phyloP scores from a whole-genome alignment of 2,113 vertebrate species.

The Thermophis baileyi region DNA sequence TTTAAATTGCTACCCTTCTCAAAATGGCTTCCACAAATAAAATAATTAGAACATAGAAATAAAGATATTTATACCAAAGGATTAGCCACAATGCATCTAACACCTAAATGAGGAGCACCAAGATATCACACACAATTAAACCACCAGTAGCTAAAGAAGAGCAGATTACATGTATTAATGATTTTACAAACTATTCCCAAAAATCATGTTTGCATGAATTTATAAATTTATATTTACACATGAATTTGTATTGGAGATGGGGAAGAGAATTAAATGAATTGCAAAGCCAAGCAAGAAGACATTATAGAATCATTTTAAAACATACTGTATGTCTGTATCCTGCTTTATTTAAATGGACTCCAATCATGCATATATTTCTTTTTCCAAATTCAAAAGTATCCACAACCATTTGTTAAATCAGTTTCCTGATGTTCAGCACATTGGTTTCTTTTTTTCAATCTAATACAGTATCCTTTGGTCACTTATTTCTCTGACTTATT shows the following conservation, averaged over 20 bases:
- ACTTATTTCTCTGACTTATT: background rate
- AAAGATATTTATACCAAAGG: background rate
- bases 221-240: background rate
- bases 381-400: background rate
- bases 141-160: background rate
- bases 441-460: background rate
- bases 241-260: background rate
- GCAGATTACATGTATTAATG: background rate
- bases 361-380: background rate
- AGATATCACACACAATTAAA: background rate
- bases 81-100: background rate
- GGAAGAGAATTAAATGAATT: background rate
- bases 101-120: background rate
- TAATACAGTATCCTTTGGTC: background rate
- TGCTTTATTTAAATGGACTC: background rate
- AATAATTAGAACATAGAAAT: background rate
- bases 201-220: background rate
- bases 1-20: background rate
- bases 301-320: background rate
- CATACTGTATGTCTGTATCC: background rate
- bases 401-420: background rate
- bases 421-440: background rate
- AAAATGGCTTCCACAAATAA: background rate
- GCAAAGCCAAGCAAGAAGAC: background rate
- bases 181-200: background rate